Percentiles rank a stretch among this genome's conserved stretches.
These are phyloP conservation scores for Aphodius sticticus DNA, from an alignment of 2,888 invertebrate genomes.

Conservation along the genomic window DNA sequence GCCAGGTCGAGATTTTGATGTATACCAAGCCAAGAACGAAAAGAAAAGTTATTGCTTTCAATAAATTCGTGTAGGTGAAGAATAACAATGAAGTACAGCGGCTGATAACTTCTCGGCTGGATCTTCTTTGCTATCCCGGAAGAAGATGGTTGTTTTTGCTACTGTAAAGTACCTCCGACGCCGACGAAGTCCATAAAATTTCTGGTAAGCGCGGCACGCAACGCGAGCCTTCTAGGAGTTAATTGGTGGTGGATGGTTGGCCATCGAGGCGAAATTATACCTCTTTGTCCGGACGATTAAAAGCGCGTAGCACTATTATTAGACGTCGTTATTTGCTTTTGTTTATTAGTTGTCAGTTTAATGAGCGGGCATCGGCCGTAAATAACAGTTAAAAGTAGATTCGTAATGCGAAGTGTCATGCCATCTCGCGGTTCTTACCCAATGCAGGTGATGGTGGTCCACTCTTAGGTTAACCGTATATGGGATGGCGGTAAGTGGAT, in stretches of 20 bases:
- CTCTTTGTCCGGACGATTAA: slow-evolving; percentile 4
- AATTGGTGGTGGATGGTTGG: slow-evolving; percentile 4
- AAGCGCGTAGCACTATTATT: slow-evolving; percentile 4
- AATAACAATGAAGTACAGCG: no score
- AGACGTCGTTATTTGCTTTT: not conserved
- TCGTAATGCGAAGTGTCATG: not conserved
- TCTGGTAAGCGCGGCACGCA: not conserved
- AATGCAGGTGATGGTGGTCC: not conserved
- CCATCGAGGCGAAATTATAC: slow-evolving; percentile 4
- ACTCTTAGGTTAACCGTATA: not conserved
- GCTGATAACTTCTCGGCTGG: no score
- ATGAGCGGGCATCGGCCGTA: not conserved
- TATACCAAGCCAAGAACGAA: no score
- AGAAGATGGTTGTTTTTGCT: not conserved
- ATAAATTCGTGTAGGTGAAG: no score
- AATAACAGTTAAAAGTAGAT: slow-evolving; percentile 4
- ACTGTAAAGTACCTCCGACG: not conserved
- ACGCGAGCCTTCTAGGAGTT: not conserved
- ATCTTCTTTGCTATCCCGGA: not conserved
- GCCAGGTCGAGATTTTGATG: no score
- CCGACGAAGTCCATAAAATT: not conserved
- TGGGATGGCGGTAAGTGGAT: no score
- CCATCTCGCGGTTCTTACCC: slow-evolving; percentile 4
- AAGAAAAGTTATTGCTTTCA: no score
- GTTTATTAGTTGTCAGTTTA: slow-evolving; percentile 4